Conservation (phyloP, 1,140 invertebrate genomes). For the Papilio polytes region DNA sequence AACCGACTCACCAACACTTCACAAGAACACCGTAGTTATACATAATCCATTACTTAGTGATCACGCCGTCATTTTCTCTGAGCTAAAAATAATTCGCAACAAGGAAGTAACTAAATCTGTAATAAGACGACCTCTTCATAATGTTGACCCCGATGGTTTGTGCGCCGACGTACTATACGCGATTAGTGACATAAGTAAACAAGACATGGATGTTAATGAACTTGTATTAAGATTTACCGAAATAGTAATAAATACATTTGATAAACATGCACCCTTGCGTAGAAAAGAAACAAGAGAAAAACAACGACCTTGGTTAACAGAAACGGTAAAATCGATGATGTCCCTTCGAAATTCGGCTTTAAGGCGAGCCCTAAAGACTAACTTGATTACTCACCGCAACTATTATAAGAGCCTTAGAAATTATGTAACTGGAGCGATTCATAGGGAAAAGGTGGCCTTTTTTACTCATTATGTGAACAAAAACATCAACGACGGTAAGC, state of each 20-base stretch:
- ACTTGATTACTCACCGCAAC: conserved; percentile 19
- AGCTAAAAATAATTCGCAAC: background rate
- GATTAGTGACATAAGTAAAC: background rate
- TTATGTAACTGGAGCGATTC: conserved; percentile 32
- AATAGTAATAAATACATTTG: conserved; percentile 38
- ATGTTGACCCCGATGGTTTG: background rate
- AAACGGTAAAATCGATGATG: conserved; percentile 46
- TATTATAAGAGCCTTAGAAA: conserved; percentile 43
- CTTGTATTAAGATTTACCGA: conserved; percentile 26
- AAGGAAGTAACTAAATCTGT: background rate
- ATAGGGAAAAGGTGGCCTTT: conserved; percentile 42
- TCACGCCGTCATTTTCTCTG: background rate
- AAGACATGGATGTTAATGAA: conserved; percentile 32
- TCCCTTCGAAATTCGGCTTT: conserved; percentile 32
- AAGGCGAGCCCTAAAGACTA: conserved; percentile 4
- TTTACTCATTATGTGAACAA: conserved; percentile 41
- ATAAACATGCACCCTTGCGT: conserved; percentile 42
- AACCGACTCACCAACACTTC: background rate
- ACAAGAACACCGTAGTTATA: background rate
- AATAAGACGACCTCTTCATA: background rate
- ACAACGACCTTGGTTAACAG: conserved; percentile 43
- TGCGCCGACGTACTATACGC: background rate
- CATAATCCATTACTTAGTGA: background rate
- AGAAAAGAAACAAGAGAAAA: conserved; percentile 35
- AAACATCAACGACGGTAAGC: conserved; percentile 36